Percentiles rank a stretch among this genome's conserved stretches.
Evolutionary conservation across 92 coral and sea anemone genomes (phyloP).

Genomic region (Actinernus sp.): DNA sequence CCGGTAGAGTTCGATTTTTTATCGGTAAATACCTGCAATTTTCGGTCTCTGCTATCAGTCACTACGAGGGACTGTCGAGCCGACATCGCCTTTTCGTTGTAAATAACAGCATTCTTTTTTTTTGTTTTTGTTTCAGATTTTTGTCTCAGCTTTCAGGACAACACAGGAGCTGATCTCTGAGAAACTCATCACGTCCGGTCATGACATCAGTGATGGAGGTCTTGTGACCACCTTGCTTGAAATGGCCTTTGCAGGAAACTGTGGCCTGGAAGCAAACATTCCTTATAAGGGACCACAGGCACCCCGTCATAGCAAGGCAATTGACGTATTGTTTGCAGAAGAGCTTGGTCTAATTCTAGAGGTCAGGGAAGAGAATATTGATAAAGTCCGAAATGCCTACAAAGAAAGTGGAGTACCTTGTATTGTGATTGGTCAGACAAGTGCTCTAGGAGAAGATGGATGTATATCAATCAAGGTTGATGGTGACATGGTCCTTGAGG

Average conservation of each 20-base stretch:
- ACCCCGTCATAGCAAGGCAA: constrained; percentile 43
- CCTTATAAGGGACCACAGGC: constrained; percentile 28
- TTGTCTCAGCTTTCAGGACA: constrained; percentile 74
- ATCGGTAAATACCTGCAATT: too few species aligned
- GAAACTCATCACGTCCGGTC: constrained; percentile 80
- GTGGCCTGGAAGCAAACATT: constrained; percentile 77
- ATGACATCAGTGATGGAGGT: constrained; percentile 98
- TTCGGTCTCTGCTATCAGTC: too few species aligned
- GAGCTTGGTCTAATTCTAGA: constrained; percentile 94
- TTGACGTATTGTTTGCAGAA: constrained; percentile 85
- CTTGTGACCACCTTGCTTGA: constrained; percentile 84
- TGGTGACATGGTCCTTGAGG: constrained; percentile 78
- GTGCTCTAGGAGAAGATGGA: constrained; percentile 64
- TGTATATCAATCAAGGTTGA: constrained; percentile 71
- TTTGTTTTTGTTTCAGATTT: constrained; percentile 48
- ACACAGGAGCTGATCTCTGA: constrained; percentile 85
- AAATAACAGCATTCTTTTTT: neutral
- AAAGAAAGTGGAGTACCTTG: constrained; percentile 66
- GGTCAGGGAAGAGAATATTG: constrained; percentile 65
- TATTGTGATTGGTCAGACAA: constrained; percentile 74
- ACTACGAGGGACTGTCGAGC: too few species aligned
- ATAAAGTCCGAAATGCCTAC: constrained; percentile 63
- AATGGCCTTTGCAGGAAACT: constrained; percentile 98
- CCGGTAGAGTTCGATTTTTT: too few species aligned
- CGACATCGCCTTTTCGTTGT: too few species aligned